Evolutionary conservation across 2,113 vertebrate genomes (phyloP), one percentile per base, ranked within the genome.

Genomic region (Daubentonia madagascariensis): DNA sequence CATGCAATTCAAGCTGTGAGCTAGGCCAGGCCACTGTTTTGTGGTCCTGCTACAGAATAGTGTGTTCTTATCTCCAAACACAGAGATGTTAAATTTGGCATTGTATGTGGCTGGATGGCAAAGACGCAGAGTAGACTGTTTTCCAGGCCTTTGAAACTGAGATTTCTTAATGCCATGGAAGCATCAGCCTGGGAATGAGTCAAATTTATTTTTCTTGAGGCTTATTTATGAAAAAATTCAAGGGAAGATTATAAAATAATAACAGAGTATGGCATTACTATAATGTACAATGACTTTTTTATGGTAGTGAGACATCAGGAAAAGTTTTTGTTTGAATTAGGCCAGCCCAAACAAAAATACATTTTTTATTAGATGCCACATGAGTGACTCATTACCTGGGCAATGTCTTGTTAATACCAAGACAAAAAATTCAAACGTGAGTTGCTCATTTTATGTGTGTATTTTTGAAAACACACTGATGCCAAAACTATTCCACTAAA

Each of bases 1-100:
- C 99, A 99, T 99, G 99, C 99, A 99, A 98, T 98, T 99, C 99
- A 99, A 99, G 99, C 99, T 99, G 98, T 99, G 99, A 99, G 99
- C 99, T 99, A 99, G 99, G 99, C 99, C 98, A 99, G 98, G 99
- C 99, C 98, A 99, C 98, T 98, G 98, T 98, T 98, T 99, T 99
- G 99, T 99, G 99, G 98, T 99, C 99, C 99, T 99, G 99, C 99
- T 99, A 99, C 99, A 99, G 99, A 99, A 97, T 35, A 91, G 86
- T 25, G 90, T 17, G 43, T 67, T 91, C 89, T 76, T 45, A 37
- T 96, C 70, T 96, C 72, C 93, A 93, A 98, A 96, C 63, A 30
- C 16, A 30, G 84, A 89, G 95, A 28, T 5, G 59, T 73, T 54
- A 84, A 81, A 93, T 93, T 89, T 91, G 68, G 76, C 50, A 37